Percentiles rank a stretch among this genome's conserved stretches.
phyloP scores from a whole-genome alignment of 2,888 invertebrate species.

The Leuctra nigra region DNA sequence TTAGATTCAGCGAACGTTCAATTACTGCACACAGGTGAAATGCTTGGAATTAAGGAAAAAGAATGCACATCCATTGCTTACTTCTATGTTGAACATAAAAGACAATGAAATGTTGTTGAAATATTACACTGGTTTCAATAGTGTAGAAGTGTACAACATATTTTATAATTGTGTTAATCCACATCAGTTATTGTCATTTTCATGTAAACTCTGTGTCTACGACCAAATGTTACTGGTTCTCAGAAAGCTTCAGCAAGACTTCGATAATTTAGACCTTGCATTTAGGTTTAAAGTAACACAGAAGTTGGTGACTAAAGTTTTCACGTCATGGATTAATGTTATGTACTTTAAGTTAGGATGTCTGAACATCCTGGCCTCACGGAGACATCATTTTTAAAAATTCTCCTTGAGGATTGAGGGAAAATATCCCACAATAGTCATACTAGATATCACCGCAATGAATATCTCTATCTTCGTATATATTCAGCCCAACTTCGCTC shows the following conservation, averaged over 20 bases:
- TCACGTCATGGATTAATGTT: slow-evolving; percentile 1
- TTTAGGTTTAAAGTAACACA: slow-evolving; percentile 1
- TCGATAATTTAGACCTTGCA: slow-evolving; percentile 4
- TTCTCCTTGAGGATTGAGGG: slow-evolving; percentile 1
- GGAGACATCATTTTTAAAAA: slow-evolving; percentile 6
- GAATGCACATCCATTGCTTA: neutral
- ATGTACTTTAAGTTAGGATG: slow-evolving; percentile 10
- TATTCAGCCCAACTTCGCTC: slow-evolving; percentile 7
- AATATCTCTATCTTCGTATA: slow-evolving; percentile 5
- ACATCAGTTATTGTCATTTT: neutral
- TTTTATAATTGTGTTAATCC: neutral
- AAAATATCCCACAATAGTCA: slow-evolving; percentile 5
- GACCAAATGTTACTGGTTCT: slow-evolving; percentile 11
- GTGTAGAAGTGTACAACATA: neutral
- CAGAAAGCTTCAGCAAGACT: slow-evolving; percentile 6
- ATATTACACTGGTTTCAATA: slow-evolving; percentile 6
- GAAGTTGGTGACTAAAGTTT: neutral
- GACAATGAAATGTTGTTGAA: neutral
- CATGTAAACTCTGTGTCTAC: neutral
- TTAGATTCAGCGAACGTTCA: no score
- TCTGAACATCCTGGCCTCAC: slow-evolving; percentile 16
- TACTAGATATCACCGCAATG: slow-evolving; percentile 12
- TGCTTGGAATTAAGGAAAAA: neutral
- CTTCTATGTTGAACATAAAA: no score
- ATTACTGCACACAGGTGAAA: neutral